Conservation (phyloP, 2,797 vertebrate genomes). For the Botia almorhae region DNA sequence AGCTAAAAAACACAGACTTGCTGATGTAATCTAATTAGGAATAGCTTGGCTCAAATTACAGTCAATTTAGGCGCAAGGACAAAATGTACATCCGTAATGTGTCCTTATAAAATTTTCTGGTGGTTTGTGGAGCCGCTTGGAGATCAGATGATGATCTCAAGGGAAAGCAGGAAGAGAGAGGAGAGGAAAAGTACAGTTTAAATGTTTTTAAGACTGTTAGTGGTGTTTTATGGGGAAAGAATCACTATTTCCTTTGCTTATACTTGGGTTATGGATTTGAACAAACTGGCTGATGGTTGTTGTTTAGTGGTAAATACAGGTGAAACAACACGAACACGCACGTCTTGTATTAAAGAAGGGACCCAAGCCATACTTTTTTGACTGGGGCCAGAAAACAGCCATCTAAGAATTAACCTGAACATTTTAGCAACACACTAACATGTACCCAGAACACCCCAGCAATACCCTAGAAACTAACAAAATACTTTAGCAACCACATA, state of each 20-base stretch:
- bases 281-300: not conserved
- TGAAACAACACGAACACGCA: too few species aligned
- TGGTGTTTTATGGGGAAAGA: not conserved
- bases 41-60: conserved; percentile 53
- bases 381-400: too few species aligned
- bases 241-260: not conserved
- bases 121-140: conserved; percentile 17
- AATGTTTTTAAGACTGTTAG: too few species aligned
- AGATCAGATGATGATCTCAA: conserved; percentile 48
- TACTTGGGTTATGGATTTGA: not conserved
- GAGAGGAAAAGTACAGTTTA: not conserved
- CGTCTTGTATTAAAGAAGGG: too few species aligned
- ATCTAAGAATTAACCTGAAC: too few species aligned
- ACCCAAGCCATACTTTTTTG: too few species aligned
- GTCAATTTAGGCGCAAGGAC: conserved; percentile 52
- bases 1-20: conserved; percentile 20
- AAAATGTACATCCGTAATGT: conserved; percentile 47
- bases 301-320: too few species aligned
- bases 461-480: too few species aligned
- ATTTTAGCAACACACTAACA: too few species aligned
- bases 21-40: conserved; percentile 56
- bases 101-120: conserved; percentile 44
- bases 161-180: conserved; percentile 5
- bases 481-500: too few species aligned
- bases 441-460: too few species aligned